Evolutionary conservation across 2,888 invertebrate species (phyloP).

Genomic region (Galerucella nymphaeae): DNA sequence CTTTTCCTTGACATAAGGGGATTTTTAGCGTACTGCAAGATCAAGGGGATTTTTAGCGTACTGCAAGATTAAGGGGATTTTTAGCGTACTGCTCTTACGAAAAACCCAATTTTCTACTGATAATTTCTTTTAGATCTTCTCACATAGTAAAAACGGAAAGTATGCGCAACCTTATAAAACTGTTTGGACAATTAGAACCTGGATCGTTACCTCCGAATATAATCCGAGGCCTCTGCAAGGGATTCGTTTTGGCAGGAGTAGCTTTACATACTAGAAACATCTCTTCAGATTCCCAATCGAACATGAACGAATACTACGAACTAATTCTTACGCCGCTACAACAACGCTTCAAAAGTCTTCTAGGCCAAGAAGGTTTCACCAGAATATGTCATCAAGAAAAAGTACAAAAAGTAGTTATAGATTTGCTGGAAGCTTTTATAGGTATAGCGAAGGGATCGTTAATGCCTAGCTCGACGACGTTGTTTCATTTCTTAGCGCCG

Average conservation of each 20-base stretch:
- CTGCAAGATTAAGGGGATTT: too few species aligned
- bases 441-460: constrained; percentile 76
- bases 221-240: constrained; percentile 76
- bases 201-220: constrained; percentile 70
- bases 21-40: too few species aligned
- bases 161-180: constrained; percentile 68
- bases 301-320: constrained; percentile 57
- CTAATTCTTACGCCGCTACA: constrained; percentile 66
- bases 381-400: constrained; percentile 71
- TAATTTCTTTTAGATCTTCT: constrained; percentile 25
- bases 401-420: constrained; percentile 75
- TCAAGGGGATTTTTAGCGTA: too few species aligned
- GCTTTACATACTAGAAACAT: constrained; percentile 57
- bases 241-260: constrained; percentile 76
- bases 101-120: too few species aligned
- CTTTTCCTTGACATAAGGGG: too few species aligned
- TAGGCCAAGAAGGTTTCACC: constrained; percentile 68
- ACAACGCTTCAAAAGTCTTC: constrained; percentile 68
- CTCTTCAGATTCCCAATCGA: background rate
- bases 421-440: constrained; percentile 80
- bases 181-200: constrained; percentile 67
- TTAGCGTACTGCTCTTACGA: too few species aligned
- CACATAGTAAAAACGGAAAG: constrained; percentile 70
- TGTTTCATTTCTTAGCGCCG: constrained; percentile 72
- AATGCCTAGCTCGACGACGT: constrained; percentile 55